A percentile compares a stretch with the other conserved stretches of the same genome.
Evolutionary conservation across 1,140 invertebrate genomes (phyloP).

Genomic region (Drosophila pseudoobscura): DNA sequence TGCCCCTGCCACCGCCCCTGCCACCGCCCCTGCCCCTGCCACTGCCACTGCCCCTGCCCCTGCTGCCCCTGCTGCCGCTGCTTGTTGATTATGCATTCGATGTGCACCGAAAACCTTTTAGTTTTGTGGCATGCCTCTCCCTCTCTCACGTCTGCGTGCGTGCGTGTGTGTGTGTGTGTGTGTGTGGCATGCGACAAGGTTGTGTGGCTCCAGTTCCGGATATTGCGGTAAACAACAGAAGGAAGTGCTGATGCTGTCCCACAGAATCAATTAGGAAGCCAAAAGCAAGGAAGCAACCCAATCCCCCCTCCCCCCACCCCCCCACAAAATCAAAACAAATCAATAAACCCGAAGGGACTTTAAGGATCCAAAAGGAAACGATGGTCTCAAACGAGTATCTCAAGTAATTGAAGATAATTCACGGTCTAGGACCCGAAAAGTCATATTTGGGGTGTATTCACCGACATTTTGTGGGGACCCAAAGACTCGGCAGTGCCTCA

Average conservation of each 20-base stretch:
- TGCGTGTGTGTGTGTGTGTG: not conserved
- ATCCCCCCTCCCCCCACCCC: not conserved
- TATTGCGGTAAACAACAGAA: conserved; percentile 59
- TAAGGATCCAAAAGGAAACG: not conserved
- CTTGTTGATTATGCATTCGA: conserved; percentile 59
- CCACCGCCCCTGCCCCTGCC: conserved; percentile 8
- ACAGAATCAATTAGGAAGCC: conserved; percentile 59
- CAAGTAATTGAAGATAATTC: too few species aligned
- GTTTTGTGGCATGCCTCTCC: conserved; percentile 36
- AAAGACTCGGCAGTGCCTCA: too few species aligned
- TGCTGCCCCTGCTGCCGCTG: conserved; percentile 37
- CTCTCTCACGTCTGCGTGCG: too few species aligned
- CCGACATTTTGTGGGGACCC: too few species aligned
- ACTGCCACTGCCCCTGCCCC: conserved; percentile 36
- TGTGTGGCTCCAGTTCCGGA: conserved; percentile 52
- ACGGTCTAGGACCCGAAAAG: too few species aligned
- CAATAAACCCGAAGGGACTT: conserved; percentile 17
- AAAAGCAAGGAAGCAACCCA: conserved; percentile 19
- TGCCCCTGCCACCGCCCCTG: conserved; percentile 56
- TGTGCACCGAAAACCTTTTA: conserved; percentile 51
- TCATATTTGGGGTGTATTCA: too few species aligned
- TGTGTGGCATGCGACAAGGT: conserved; percentile 35
- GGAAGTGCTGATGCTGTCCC: conserved; percentile 46
- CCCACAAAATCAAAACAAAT: not conserved
- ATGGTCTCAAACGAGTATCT: not conserved